Evolutionary conservation across 2,113 vertebrate species (phyloP), one percentile per base, ranked within the genome.

Genomic region (Sceloporus undulatus): DNA sequence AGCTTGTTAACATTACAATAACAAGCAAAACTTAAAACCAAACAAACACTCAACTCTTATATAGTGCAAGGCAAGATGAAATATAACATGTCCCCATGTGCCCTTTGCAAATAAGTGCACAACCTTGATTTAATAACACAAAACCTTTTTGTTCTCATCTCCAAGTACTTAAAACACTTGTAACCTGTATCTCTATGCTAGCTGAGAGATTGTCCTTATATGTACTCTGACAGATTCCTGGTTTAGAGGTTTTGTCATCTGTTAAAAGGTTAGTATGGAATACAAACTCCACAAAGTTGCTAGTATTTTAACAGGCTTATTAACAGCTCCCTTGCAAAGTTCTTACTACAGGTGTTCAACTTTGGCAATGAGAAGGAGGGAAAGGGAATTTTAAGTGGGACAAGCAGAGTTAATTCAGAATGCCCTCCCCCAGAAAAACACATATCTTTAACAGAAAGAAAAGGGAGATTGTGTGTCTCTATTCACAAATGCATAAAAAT

Each of bases 1-100:
- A 89, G 87, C 66, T 89, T 91, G 40, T 92, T 89, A 93, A 59
- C 29, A 73, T 82, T 90, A 87, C 85, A 82, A 92, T 91, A 89
- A 85, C 73, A 34, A 71, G 73, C 65, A 21, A 81, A 79, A 90
- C 81, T 91, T 38, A 70, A 68, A 83, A 87, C 89, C 86, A 89
- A 91, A 77, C 14, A 77, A 85, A 62, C n/a, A 25, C 11, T 40
- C 21, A 27, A 84, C 19, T 73, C 85, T 79, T 81, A 90, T 70
- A 88, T 90, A 85, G 68, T 42, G 80, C 23, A 84, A 81, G 71
- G 90, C 74, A 70, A 88, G 86, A 84, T 75, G 79, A 92, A 90
- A 77, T 65, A 89, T 34, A 80, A 73, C 38, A 74, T 93, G 90
- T 91, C 92, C 89, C 87, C 42, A 71, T 16, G 14, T 93, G 82